Evolutionary conservation across 2,113 vertebrate species (phyloP).

Genomic region (Ciconia boyciana): DNA sequence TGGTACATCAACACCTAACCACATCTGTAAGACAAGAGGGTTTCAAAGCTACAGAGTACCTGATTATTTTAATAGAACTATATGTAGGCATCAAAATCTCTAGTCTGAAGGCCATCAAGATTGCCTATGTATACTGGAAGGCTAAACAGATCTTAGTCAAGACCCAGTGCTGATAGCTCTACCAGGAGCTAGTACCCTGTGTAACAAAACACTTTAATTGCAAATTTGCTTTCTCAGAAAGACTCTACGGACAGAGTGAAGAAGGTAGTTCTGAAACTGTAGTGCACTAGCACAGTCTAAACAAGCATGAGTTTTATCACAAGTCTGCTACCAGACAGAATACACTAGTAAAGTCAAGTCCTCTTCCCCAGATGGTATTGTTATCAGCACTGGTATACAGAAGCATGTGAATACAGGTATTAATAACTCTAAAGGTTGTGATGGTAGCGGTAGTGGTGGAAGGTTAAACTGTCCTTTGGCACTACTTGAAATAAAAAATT

Average conservation of each 20-base stretch:
- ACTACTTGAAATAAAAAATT: constrained; percentile 3
- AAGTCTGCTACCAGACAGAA: constrained; percentile 11
- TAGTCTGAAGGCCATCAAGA: constrained; percentile 79
- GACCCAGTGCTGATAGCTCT: constrained; percentile 79
- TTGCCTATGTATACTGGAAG: constrained; percentile 37
- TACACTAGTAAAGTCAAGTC: background rate
- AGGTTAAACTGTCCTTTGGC: constrained; percentile 75
- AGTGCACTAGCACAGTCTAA: background rate
- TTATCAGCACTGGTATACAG: constrained; percentile 74
- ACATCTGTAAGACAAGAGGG: constrained; percentile 89
- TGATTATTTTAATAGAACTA: constrained; percentile 77
- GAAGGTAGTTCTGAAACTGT: background rate
- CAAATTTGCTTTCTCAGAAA: constrained; percentile 4
- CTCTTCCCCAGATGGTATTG: constrained; percentile 62
- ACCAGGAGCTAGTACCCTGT: constrained; percentile 40
- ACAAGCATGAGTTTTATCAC: background rate
- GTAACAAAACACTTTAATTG: background rate
- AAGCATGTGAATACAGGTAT: constrained; percentile 59
- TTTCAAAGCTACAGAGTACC: constrained; percentile 84
- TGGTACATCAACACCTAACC: constrained; percentile 89
- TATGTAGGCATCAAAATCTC: constrained; percentile 71
- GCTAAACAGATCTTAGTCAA: constrained; percentile 49
- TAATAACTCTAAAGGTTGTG: constrained; percentile 48
- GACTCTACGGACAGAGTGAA: background rate
- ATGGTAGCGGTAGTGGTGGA: constrained; percentile 80